phyloP scores from a whole-genome alignment of 2,797 vertebrate genomes.

The Sebastolobus altivelis region DNA sequence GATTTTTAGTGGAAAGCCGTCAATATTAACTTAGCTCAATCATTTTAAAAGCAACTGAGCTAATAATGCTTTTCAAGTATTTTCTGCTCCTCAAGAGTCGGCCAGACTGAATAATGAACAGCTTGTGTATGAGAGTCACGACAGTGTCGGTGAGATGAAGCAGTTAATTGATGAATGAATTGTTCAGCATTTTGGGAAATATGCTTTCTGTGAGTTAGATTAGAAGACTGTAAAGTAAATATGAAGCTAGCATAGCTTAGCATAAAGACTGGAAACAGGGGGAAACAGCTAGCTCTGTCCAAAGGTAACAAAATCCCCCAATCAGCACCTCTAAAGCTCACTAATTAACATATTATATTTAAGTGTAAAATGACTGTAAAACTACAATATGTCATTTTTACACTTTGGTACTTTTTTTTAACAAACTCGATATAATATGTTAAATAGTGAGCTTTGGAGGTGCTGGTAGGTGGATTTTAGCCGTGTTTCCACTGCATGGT shows the following conservation, averaged over 20 bases:
- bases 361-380: neutral
- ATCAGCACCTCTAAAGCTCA: neutral
- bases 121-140: neutral
- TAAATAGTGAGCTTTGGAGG: neutral
- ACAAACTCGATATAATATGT: neutral
- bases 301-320: neutral
- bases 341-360: neutral
- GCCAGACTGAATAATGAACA: slow-evolving; percentile 3
- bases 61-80: neutral
- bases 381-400: neutral
- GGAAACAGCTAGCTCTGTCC: neutral
- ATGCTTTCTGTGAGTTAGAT: neutral
- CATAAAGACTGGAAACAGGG: neutral
- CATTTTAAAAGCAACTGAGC: slow-evolving; percentile 6
- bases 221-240: neutral
- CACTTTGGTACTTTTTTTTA: neutral
- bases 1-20: neutral
- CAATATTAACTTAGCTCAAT: neutral
- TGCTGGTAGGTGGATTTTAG: neutral
- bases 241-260: neutral
- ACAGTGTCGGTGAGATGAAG: neutral
- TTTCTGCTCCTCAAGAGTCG: neutral
- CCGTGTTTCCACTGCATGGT: too few relatives aligned
- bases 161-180: neutral
- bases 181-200: neutral